Evolutionary conservation across 2,888 invertebrate genomes (phyloP), one percentile per base, ranked within the genome.

Genomic region (Andrena bucephala): DNA sequence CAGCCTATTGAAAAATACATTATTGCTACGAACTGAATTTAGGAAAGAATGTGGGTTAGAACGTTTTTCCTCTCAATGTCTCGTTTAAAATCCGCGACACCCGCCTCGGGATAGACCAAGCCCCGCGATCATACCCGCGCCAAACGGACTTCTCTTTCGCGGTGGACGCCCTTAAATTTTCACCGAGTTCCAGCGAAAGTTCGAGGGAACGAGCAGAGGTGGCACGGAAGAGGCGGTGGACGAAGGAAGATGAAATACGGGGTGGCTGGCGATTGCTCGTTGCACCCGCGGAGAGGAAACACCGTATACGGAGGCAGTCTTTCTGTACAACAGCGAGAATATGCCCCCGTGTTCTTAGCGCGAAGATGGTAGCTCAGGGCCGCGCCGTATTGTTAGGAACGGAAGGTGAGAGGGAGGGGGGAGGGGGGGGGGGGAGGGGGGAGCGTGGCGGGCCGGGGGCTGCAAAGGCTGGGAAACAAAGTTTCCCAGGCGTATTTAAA

Each of bases 401-500:
- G 29, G 73, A 84, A 82, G 74, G 7, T 20, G 20, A 20, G 20
- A 20, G 27, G 1, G 54, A n/a, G 48, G 42, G 36, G 27, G 66
- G 36, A 36, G 10, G 27, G 0, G 54, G 20, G 48, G 42, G 36
- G 20, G 27, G 1, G 54, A n/a, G 48, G 42, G 36, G 27, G 66
- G 36, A 48, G 10, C 42, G n/a, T 6, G 8, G 54, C 16, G 24
- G 6, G 70, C 7, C 27, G 31, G 24, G 50, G 57, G 10, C 59
- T 29, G 52, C 57, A 65, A 76, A 36, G 68, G 77, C 83, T 72
- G 85, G 88, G 89, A 89, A 90, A 90, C 91, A 91, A 93, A 93
- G 89, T 93, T 73, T 93, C 89, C 81, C 68, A 84, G 90, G 89
- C 90, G 92, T 93, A 93, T 93, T 93, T 92, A 93, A 93, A 93